Conservation (phyloP, 2,113 vertebrate genomes). For the Alaudala cheleensis region DNA sequence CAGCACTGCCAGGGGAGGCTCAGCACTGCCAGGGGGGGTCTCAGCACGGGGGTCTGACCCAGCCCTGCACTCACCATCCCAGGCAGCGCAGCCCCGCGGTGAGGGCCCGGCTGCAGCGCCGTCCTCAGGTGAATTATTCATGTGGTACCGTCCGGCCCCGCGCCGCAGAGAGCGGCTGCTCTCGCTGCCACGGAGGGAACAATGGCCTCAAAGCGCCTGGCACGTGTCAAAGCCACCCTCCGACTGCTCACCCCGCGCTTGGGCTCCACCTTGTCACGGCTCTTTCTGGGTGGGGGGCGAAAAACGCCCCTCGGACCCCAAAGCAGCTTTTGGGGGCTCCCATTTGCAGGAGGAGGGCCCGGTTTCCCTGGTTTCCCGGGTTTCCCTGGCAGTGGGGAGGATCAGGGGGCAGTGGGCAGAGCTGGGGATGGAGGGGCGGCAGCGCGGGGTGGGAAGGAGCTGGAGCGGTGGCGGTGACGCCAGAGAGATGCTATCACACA, state of each 20-base stretch:
- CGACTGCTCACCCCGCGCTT: neutral
- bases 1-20: no score
- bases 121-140: conserved; percentile 71
- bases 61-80: neutral
- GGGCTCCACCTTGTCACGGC: neutral
- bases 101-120: neutral
- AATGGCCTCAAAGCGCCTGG: conserved; percentile 20
- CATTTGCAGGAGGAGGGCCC: no score
- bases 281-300: neutral
- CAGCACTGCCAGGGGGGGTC: no score
- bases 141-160: conserved; percentile 53
- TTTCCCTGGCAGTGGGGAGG: no score
- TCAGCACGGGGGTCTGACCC: neutral
- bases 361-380: no score
- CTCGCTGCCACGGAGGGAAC: conserved; percentile 57
- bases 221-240: neutral
- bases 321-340: neutral
- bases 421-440: neutral
- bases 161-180: conserved; percentile 47
- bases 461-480: neutral
- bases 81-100: rapidly evolving
- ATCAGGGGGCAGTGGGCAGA: neutral
- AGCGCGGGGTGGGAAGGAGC: conserved; percentile 1
- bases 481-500: neutral
- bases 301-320: rapidly evolving